A percentile compares a stretch with the other conserved stretches of the same genome.
Evolutionary conservation across 2,888 invertebrate species (phyloP).

Genomic region (Eumacrocentrus americanus): DNA sequence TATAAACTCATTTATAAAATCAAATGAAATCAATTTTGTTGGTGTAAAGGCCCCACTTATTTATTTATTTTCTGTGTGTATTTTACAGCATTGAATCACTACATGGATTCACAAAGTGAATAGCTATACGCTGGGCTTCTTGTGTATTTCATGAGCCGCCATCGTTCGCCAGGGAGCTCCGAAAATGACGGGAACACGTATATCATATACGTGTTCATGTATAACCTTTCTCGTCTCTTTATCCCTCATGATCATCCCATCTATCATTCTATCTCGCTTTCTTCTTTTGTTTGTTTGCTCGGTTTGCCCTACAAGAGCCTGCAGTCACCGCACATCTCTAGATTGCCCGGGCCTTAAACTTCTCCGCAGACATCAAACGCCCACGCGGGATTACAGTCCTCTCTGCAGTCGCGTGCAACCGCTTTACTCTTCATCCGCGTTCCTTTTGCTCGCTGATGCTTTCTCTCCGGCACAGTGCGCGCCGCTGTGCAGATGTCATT

Average conservation of each 20-base stretch:
- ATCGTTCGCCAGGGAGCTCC: too few species aligned
- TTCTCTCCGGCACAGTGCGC: constrained; percentile 16
- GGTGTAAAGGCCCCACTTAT: too few species aligned
- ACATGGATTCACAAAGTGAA: too few species aligned
- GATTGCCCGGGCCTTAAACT: constrained; percentile 28
- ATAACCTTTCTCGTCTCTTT: constrained; percentile 6
- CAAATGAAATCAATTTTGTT: too few species aligned
- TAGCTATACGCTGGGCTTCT: too few species aligned
- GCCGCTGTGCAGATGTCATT: constrained; percentile 46
- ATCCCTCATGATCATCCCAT: constrained; percentile 10
- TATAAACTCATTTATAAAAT: too few species aligned
- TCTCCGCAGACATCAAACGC: constrained; percentile 50
- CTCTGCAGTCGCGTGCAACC: constrained; percentile 24
- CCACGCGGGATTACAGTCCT: constrained; percentile 47
- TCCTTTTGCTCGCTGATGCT: constrained; percentile 3
- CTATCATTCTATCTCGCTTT: constrained; percentile 8
- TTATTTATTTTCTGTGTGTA: background rate
- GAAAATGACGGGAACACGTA: background rate
- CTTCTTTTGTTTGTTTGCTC: constrained; percentile 2
- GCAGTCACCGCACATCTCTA: constrained; percentile 22
- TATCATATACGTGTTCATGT: too few species aligned
- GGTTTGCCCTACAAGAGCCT: background rate
- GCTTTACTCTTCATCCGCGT: background rate
- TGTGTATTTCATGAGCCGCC: too few species aligned
- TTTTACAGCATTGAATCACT: too few species aligned